Evolutionary conservation across 2,888 invertebrate species (phyloP), one percentile per base, ranked within the genome.

Genomic region (Pheosia gnoma): DNA sequence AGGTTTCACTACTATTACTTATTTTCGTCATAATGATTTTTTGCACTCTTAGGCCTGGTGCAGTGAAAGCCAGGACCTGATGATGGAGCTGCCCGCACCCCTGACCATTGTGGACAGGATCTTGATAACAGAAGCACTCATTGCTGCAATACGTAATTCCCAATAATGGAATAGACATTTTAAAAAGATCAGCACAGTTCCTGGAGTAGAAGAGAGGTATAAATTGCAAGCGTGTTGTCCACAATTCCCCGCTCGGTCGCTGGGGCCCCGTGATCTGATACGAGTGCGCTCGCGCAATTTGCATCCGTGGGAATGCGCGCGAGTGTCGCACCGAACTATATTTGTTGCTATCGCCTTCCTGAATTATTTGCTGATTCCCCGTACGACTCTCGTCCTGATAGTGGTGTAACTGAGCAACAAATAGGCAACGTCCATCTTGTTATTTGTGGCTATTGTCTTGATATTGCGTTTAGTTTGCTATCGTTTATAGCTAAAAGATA

Each of bases 241-340:
- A 11, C 11, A 38, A 54, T 54, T 13, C 25, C 11, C 10, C 5
- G 0, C 47, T 47, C 47, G 11, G n/a, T 0, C 0, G 43, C 7
- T 70, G 70, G 71, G 4, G 47, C 55, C 63, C 59, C 64, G 63
- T 60, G 57, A 72, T 72, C 74, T 65, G 72, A 74, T 74, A 71
- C 63, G 53, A 55, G 57, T 38, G 58, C 25, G 64, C 62, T 6
- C 37, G 64, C 54, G 57, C 72, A 67, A 75, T 73, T 73, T 75
- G 73, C 73, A 75, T 73, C 65, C 41, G 59, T 68, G 67, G 65
- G 71, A 71, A 71, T 75, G 74, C 62, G 56, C 59, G 5, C 45
- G 63, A 55, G 38, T 13, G 55, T 38, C 55, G 39, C 55, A 9
- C 36, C 39, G 38, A 10, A 13, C 38, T 39, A 13, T 39, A 13